Conservation (phyloP, 2,797 vertebrate species). For the Erethizon dorsatum region DNA sequence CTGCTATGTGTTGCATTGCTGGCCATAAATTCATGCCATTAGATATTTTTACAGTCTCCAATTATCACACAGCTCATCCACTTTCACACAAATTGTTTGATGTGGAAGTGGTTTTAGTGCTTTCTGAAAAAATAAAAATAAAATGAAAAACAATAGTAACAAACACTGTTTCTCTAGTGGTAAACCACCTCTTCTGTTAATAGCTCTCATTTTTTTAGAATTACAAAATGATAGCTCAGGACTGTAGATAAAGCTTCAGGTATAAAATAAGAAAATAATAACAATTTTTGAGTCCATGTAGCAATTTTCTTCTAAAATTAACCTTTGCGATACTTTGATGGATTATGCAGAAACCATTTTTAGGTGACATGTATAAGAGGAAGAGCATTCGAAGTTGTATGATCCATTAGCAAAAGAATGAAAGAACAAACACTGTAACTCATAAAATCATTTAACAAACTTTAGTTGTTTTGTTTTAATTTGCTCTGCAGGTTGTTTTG, state of each 20-base stretch:
- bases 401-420: not conserved
- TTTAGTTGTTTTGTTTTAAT: not conserved
- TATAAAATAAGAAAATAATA: slow-evolving; percentile 76
- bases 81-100: not conserved
- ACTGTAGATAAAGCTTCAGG: slow-evolving; percentile 2
- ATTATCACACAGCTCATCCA: slow-evolving; percentile 8
- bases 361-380: slow-evolving; percentile 22
- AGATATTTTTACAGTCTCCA: slow-evolving; percentile 23
- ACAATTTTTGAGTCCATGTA: slow-evolving; percentile 55
- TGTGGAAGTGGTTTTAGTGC: not conserved
- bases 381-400: slow-evolving; percentile 15
- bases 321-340: slow-evolving; percentile 44
- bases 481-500: not conserved
- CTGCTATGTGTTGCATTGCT: not conserved
- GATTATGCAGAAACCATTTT: slow-evolving; percentile 53
- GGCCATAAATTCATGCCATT: not conserved
- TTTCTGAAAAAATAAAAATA: slow-evolving; percentile 44
- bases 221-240: slow-evolving; percentile 60
- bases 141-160: slow-evolving; percentile 1
- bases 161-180: not conserved
- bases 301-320: slow-evolving; percentile 78
- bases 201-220: not conserved
- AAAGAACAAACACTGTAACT: not conserved
- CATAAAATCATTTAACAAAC: not conserved
- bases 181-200: slow-evolving; percentile 40